Evolutionary conservation across 2,113 vertebrate species (phyloP).

Genomic region (Sapayoa aenigma): DNA sequence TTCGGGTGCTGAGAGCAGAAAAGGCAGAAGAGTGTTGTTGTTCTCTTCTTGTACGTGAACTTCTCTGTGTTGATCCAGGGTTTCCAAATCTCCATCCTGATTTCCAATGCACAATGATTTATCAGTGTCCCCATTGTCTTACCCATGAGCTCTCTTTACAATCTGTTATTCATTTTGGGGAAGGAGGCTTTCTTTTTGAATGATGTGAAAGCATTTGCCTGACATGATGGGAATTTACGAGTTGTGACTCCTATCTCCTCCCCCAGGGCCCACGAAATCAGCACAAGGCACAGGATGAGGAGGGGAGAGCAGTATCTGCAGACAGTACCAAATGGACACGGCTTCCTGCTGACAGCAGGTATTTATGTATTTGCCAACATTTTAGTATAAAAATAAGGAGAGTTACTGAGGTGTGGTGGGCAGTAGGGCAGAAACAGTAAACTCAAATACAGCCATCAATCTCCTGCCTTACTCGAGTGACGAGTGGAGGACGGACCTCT

Average conservation of each 20-base stretch:
- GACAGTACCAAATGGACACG: background rate
- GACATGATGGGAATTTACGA: slow-evolving; percentile 62
- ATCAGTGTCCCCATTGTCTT: background rate
- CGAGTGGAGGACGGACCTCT: background rate
- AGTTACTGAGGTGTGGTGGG: slow-evolving; percentile 1
- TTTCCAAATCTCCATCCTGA: background rate
- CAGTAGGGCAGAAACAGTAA: background rate
- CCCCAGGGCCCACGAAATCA: slow-evolving; percentile 29
- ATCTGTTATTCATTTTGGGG: slow-evolving; percentile 25
- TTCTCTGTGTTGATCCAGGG: background rate
- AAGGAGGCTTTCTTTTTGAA: slow-evolving; percentile 56
- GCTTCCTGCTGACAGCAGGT: slow-evolving; percentile 46
- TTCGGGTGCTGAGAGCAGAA: background rate
- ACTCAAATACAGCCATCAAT: slow-evolving; percentile 51
- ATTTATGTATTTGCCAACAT: slow-evolving; percentile 57
- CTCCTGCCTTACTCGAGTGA: background rate
- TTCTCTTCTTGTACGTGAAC: background rate
- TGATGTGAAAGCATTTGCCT: slow-evolving; percentile 58
- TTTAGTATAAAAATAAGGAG: slow-evolving; percentile 52
- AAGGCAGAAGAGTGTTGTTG: background rate
- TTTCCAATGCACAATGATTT: slow-evolving; percentile 21
- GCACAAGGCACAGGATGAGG: background rate
- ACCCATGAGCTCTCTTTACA: background rate
- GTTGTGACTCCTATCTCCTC: slow-evolving; percentile 3
- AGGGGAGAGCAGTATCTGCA: background rate